phyloP scores from a whole-genome alignment of 1,140 invertebrate genomes.

The Aleiodes sp. region DNA sequence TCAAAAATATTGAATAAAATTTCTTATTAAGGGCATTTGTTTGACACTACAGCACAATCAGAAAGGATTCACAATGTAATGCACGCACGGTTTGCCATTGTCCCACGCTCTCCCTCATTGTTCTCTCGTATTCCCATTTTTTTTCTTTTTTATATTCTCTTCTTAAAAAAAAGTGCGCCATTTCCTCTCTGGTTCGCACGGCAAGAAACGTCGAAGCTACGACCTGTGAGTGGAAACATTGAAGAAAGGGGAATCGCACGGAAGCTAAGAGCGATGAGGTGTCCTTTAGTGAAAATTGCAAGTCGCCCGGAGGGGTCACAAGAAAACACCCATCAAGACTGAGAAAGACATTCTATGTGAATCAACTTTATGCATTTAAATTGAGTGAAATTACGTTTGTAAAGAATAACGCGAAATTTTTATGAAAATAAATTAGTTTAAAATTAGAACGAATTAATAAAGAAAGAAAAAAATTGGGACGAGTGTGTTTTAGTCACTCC shows the following conservation, averaged over 20 bases:
- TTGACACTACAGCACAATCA: neutral
- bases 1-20: neutral
- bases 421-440: neutral
- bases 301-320: neutral
- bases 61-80: conserved; percentile 32
- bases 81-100: conserved; percentile 35
- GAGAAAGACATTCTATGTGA: neutral
- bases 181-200: conserved; percentile 32
- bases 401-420: too few relatives aligned
- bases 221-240: conserved; percentile 1
- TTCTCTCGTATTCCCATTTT: conserved; percentile 20
- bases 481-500: too few relatives aligned
- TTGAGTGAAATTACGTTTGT: too few relatives aligned
- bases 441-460: neutral
- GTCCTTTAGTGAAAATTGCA: neutral
- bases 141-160: conserved; percentile 13
- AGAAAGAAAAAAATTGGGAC: too few relatives aligned
- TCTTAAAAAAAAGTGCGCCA: conserved; percentile 30
- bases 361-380: neutral
- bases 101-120: conserved; percentile 44
- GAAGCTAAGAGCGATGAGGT: neutral
- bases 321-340: neutral
- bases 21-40: neutral
- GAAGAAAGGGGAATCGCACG: neutral
- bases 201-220: conserved; percentile 9